Conservation (phyloP, 2,113 vertebrate species). For the Ptilorrhoa leucosticta region DNA sequence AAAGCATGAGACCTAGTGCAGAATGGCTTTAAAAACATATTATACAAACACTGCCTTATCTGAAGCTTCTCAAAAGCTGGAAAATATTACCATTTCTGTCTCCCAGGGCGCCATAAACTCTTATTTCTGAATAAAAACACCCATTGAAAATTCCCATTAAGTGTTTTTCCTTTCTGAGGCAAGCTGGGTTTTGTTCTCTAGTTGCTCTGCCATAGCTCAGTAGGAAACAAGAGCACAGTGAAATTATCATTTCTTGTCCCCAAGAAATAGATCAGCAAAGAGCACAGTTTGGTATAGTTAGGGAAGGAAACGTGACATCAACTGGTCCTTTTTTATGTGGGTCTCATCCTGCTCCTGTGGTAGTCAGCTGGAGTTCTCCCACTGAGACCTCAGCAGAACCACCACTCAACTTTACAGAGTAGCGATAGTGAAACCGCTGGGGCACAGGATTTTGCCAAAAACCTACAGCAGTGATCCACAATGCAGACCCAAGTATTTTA, state of each 20-base stretch:
- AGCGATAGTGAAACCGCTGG: not conserved
- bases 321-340: not conserved
- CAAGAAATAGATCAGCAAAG: not conserved
- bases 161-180: not conserved
- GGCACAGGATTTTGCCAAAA: not conserved
- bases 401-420: not conserved
- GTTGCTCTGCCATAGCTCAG: not conserved
- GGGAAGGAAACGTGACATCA: not conserved
- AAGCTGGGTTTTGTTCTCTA: not conserved
- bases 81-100: slow-evolving; percentile 25
- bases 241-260: not conserved
- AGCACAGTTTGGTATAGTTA: not conserved
- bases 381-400: not conserved
- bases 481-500: not conserved
- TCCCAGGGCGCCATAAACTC: slow-evolving; percentile 8
- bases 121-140: slow-evolving; percentile 32
- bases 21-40: not conserved
- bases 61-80: not conserved
- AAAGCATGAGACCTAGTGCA: not conserved
- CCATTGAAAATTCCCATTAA: slow-evolving; percentile 22
- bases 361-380: not conserved
- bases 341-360: not conserved
- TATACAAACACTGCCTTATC: not conserved
- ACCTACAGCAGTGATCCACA: not conserved
- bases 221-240: not conserved